These are phyloP conservation scores for Piscicola geometra DNA, from an alignment of 2,888 invertebrate genomes.

Conservation along the genomic window DNA sequence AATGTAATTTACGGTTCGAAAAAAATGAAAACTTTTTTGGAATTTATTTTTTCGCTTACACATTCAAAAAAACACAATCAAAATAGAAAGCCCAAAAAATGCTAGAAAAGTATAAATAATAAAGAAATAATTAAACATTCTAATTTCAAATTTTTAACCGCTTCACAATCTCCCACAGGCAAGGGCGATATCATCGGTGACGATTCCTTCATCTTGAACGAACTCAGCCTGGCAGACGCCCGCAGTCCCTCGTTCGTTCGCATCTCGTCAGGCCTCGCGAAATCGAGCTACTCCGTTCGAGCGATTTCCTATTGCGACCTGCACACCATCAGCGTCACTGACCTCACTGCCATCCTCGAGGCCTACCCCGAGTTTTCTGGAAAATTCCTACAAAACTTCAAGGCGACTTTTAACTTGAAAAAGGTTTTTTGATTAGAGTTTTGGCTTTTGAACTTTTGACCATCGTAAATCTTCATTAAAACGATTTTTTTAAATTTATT, in stretches of 20 bases:
- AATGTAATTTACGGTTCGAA: too few species aligned
- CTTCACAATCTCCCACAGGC: constrained; percentile 45
- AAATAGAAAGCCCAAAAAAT: too few species aligned
- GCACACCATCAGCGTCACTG: constrained; percentile 53
- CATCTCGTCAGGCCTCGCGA: constrained; percentile 46
- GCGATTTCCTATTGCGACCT: constrained; percentile 56
- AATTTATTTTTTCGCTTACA: too few species aligned
- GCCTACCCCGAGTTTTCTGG: constrained; percentile 55
- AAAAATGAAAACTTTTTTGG: too few species aligned
- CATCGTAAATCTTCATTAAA: neutral
- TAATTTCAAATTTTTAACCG: too few species aligned
- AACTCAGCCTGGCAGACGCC: constrained; percentile 28
- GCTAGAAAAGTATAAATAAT: too few species aligned
- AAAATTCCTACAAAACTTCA: constrained; percentile 51
- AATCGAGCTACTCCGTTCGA: constrained; percentile 54
- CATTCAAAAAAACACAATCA: too few species aligned
- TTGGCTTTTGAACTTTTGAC: neutral
- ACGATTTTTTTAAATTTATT: neutral
- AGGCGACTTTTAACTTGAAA: constrained; percentile 54
- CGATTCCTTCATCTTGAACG: constrained; percentile 45
- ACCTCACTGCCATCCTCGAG: constrained; percentile 52
- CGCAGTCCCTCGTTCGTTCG: too few species aligned
- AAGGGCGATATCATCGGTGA: constrained; percentile 56
- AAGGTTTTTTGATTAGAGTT: constrained; percentile 44
- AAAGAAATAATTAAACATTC: too few species aligned